Percentiles rank a stretch among this genome's conserved stretches.
Conservation (phyloP, 2,888 invertebrate species). For the Anticlea derivata region DNA sequence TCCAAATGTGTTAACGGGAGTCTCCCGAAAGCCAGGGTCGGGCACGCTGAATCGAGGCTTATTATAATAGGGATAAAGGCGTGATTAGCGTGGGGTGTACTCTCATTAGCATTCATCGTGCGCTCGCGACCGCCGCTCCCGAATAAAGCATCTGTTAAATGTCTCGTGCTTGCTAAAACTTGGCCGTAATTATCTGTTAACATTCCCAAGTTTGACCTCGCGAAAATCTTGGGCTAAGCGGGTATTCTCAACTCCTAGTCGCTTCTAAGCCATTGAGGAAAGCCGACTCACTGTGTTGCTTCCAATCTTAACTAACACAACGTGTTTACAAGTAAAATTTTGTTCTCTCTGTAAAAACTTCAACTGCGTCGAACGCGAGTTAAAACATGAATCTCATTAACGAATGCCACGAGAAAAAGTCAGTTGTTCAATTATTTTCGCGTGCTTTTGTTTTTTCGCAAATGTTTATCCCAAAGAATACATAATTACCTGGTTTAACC, state of each 20-base stretch:
- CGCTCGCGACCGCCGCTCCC: conserved; percentile 79
- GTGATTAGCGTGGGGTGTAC: conserved; percentile 50
- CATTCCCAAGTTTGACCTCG: conserved; percentile 83
- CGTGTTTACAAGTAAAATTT: too few relatives aligned
- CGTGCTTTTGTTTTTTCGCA: too few relatives aligned
- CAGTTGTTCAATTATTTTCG: too few relatives aligned
- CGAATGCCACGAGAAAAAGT: too few relatives aligned
- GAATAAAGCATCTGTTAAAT: conserved; percentile 84
- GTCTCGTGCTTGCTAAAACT: conserved; percentile 82
- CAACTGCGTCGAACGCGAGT: too few relatives aligned
- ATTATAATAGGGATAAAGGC: conserved; percentile 51
- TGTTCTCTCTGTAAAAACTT: too few relatives aligned
- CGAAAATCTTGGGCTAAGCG: conserved; percentile 73
- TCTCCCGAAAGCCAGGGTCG: conserved; percentile 57
- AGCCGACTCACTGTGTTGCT: conserved; percentile 9
- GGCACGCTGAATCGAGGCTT: conserved; percentile 54
- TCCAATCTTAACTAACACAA: too few relatives aligned
- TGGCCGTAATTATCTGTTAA: conserved; percentile 83
- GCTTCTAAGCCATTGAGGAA: background rate
- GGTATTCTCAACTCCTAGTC: conserved; percentile 61
- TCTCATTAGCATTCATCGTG: conserved; percentile 82
- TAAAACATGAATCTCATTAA: too few relatives aligned
- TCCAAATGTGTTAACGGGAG: conserved; percentile 81
- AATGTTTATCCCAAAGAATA: too few relatives aligned
- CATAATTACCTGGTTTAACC: too few relatives aligned